Evolutionary conservation across 2,888 invertebrate genomes (phyloP).

Genomic region (Biston betularia): DNA sequence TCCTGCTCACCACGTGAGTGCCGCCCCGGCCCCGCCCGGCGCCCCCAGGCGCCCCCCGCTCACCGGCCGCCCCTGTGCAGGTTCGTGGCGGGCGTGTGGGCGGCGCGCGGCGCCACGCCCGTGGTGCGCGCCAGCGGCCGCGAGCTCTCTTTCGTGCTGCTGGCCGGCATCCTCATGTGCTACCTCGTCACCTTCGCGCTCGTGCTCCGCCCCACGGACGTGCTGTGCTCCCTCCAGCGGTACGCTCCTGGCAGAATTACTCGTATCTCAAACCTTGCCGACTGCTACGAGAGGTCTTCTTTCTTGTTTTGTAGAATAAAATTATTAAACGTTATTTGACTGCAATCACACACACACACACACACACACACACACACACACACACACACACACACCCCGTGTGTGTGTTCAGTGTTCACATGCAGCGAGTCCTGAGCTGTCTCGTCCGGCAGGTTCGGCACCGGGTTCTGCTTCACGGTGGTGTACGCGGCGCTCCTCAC

Average conservation of each 20-base stretch:
- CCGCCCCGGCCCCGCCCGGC: not conserved
- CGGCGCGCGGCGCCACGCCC: constrained; percentile 95
- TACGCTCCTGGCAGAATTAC: too few species aligned
- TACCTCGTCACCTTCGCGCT: constrained; percentile 97
- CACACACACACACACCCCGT: too few species aligned
- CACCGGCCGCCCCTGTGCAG: constrained; percentile 48
- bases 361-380: too few species aligned
- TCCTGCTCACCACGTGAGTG: constrained; percentile 89
- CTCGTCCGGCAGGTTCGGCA: constrained; percentile 87
- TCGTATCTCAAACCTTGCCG: not conserved
- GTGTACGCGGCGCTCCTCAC: constrained; percentile 98
- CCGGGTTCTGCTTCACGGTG: constrained; percentile 97
- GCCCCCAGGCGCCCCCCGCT: not conserved
- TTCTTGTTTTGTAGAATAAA: too few species aligned
- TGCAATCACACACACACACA: too few species aligned
- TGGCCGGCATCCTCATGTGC: constrained; percentile 95
- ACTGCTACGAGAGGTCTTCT: too few species aligned
- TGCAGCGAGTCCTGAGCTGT: too few species aligned
- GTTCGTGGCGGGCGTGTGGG: constrained; percentile 91
- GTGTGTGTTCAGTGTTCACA: too few species aligned
- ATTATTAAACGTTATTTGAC: too few species aligned
- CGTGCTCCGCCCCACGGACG: constrained; percentile 93
- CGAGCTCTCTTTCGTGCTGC: constrained; percentile 95
- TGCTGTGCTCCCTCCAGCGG: constrained; percentile 96
- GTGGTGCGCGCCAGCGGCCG: constrained; percentile 98